phyloP scores from a whole-genome alignment of 1,140 invertebrate genomes.

The Lithobius niger region DNA sequence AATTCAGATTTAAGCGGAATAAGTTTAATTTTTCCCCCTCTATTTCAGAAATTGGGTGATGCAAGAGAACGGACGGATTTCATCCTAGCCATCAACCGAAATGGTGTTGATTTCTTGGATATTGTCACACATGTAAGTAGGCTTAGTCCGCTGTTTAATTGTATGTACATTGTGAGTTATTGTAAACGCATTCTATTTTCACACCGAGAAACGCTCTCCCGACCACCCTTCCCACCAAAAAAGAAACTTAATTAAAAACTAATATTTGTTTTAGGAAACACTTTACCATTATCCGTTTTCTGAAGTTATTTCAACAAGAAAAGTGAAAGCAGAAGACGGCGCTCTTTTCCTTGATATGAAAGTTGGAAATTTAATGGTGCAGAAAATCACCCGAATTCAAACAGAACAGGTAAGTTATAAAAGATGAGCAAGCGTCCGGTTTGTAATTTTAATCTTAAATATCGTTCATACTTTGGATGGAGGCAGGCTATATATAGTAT shows the following conservation, averaged over 20 bases:
- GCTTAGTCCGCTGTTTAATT: background rate
- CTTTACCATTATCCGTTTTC: conserved; percentile 81
- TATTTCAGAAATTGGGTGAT: conserved; percentile 52
- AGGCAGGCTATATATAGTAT: conserved; percentile 1
- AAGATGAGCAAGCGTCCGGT: conserved; percentile 1
- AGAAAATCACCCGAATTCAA: conserved; percentile 86
- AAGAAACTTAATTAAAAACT: too few species aligned
- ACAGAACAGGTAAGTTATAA: conserved; percentile 68
- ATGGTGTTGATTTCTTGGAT: conserved; percentile 87
- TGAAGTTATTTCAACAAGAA: conserved; percentile 89
- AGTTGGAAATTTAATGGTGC: conserved; percentile 89
- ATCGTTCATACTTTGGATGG: background rate
- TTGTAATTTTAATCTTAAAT: conserved; percentile 3
- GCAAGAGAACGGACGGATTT: conserved; percentile 59
- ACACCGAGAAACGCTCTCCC: too few species aligned
- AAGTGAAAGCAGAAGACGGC: conserved; percentile 81
- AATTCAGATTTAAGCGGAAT: too few species aligned
- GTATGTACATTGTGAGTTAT: too few species aligned
- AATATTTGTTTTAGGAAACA: conserved; percentile 65
- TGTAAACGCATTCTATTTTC: too few species aligned
- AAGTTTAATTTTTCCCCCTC: too few species aligned
- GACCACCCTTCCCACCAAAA: too few species aligned
- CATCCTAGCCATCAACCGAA: conserved; percentile 81
- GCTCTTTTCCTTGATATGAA: conserved; percentile 92
- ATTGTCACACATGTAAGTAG: conserved; percentile 72